Percentiles rank a stretch among this genome's conserved stretches.
Evolutionary conservation across 2,113 vertebrate genomes (phyloP).

Genomic region (Capricornis sumatraensis): DNA sequence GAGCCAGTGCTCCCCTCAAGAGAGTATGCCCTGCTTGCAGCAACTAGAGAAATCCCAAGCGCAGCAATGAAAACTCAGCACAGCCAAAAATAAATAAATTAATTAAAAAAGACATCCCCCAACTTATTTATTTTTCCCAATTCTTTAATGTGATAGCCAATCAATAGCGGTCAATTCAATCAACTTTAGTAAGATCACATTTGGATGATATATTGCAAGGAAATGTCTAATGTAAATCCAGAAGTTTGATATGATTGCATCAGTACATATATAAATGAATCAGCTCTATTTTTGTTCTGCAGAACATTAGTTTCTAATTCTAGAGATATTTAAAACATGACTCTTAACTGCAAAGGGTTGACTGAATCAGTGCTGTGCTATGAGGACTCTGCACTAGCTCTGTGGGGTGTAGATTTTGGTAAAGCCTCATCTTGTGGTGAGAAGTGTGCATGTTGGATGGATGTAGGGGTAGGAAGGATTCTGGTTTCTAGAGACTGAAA

Average conservation of each 20-base stretch:
- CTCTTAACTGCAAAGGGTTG: not conserved
- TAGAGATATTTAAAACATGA: not conserved
- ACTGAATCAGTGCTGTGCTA: not conserved
- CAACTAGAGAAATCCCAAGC: not conserved
- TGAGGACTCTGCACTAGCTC: not conserved
- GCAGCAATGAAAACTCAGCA: not conserved
- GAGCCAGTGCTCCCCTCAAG: not conserved
- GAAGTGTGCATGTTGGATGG: not conserved
- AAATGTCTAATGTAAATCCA: slow-evolving; percentile 57
- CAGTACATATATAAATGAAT: slow-evolving; percentile 50
- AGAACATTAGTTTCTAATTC: slow-evolving; percentile 57
- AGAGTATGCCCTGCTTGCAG: not conserved
- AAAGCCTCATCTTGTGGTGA: not conserved
- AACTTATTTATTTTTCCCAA: slow-evolving; percentile 26
- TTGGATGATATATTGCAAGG: slow-evolving; percentile 51
- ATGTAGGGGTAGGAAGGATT: not conserved
- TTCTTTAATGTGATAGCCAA: slow-evolving; percentile 49
- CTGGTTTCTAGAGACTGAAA: not conserved
- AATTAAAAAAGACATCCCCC: not conserved
- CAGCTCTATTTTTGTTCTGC: not conserved
- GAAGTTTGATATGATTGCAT: slow-evolving; percentile 42
- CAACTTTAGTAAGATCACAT: slow-evolving; percentile 60
- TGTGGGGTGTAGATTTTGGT: not conserved
- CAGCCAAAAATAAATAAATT: not conserved
- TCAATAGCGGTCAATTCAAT: slow-evolving; percentile 56